Evolutionary conservation across 2,888 invertebrate genomes (phyloP).

Genomic region (Itoplectis maculator): DNA sequence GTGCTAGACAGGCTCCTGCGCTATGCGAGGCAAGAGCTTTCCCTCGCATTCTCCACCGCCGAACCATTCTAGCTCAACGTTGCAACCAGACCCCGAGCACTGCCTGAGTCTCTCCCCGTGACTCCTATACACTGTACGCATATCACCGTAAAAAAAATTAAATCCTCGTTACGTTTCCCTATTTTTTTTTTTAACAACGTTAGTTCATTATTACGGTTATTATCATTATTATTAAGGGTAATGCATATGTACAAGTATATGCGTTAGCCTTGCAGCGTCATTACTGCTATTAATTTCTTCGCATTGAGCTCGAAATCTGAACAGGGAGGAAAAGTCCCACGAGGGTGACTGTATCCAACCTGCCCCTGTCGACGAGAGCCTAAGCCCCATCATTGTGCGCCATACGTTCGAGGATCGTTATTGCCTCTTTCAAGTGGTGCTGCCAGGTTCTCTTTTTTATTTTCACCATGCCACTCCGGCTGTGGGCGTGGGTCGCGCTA

Average conservation of each 20-base stretch:
- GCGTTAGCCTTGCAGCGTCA: too few species aligned
- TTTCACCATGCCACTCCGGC: not conserved
- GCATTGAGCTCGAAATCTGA: too few species aligned
- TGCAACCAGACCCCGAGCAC: not conserved
- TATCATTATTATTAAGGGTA: too few species aligned
- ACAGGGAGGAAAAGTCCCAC: not conserved
- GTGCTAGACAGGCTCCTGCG: not conserved
- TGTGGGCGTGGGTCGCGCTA: too few species aligned
- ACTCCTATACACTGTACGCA: too few species aligned
- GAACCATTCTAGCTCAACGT: not conserved
- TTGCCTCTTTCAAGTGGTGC: not conserved
- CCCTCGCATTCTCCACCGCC: not conserved
- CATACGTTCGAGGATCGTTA: not conserved
- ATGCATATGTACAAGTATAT: too few species aligned
- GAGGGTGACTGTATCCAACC: not conserved
- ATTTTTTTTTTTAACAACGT: too few species aligned
- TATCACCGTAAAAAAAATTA: too few species aligned
- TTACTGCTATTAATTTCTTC: too few species aligned
- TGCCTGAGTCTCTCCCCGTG: too few species aligned
- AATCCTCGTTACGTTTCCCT: too few species aligned
- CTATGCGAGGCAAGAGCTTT: slow-evolving; percentile 28
- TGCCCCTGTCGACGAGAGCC: not conserved
- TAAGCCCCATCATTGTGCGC: not conserved
- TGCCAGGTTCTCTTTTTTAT: not conserved
- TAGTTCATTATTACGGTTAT: too few species aligned